Evolutionary conservation across 30 jellyfish, hydroid and myxozoan genomes (phyloP), one percentile per base, ranked within the genome.

Genomic region (Hydra vulgaris): DNA sequence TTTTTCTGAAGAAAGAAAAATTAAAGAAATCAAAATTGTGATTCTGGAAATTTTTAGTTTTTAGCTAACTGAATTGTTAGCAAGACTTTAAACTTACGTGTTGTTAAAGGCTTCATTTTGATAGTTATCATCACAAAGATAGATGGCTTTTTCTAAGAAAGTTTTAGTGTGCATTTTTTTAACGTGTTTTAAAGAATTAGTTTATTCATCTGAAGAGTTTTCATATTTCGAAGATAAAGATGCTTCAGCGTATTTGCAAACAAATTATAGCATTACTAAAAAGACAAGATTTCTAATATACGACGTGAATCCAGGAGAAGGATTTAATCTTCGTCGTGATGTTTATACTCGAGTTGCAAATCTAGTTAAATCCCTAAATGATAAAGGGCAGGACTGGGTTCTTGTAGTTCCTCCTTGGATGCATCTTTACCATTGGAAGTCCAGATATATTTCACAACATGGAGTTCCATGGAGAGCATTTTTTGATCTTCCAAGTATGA

Each of bases 391-490:
- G 66, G 76, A 87, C 21, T 73, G 96, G 89, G 83, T 92, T 74
- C 83, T 92, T 7, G 98, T 92, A 20, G 78, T 92, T 27, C 96
- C 98, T 0, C 98, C 98, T 17, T 92, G 98, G 98, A 87, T 94
- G 71, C 92, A 70, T 23, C 89, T 92, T 16, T 92, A 87, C 71
- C 98, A 92, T 72, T 92, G 98, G 98, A 81, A 72, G 66, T 83
- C 95, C 67, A 52, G 86, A 21, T 79, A 77, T 27, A 27, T 66
- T 0, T 27, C 55, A 16, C 96, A 87, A 54, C 78, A 77, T 70
- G 98, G 90, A n/a, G 26, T 79, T 22, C 96, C 96, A 1, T 92
- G 98, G 98, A 83, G 79, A 53, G 76, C 53, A 19, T 92, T 92
- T 53, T 92, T 92, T 77, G 98, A 87, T 72, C 66, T 87, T 22